Percentiles rank a stretch among this genome's conserved stretches.
phyloP scores from a whole-genome alignment of 64 coral and sea anemone genomes.

The Stichodactyla helianthus region DNA sequence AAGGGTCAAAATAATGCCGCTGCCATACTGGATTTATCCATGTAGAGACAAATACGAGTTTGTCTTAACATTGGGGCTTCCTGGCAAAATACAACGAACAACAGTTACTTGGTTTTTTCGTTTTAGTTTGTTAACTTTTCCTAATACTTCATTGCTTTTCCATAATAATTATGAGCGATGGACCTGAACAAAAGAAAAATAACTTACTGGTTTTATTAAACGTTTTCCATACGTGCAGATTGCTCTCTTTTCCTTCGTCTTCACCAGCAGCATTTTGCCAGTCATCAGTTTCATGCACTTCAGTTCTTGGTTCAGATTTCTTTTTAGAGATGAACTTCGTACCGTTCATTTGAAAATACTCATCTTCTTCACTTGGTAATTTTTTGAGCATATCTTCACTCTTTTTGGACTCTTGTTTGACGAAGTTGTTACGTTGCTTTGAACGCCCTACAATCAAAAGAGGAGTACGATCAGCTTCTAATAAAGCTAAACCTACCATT shows the following conservation, averaged over 20 bases:
- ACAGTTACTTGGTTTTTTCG: too few relatives aligned
- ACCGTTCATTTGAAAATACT: not conserved
- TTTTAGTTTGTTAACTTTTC: too few relatives aligned
- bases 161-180: too few relatives aligned
- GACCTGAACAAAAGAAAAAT: too few relatives aligned
- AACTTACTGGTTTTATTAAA: not conserved
- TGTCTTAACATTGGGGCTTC: too few relatives aligned
- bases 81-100: too few relatives aligned
- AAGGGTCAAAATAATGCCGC: too few relatives aligned
- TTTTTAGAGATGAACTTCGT: not conserved
- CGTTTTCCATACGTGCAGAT: not conserved
- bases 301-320: not conserved
- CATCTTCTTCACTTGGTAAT: not conserved
- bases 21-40: too few relatives aligned
- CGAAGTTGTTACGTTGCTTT: not conserved
- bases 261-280: constrained; percentile 17
- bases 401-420: not conserved
- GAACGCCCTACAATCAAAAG: not conserved
- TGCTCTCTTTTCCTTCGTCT: constrained; percentile 20
- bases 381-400: not conserved
- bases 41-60: too few relatives aligned
- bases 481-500: not conserved
- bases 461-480: not conserved
- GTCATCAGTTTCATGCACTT: constrained; percentile 1
- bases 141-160: too few relatives aligned